These are phyloP conservation scores for Lasiurus borealis DNA, from an alignment of 2,113 vertebrate genomes.

Conservation along the genomic window DNA sequence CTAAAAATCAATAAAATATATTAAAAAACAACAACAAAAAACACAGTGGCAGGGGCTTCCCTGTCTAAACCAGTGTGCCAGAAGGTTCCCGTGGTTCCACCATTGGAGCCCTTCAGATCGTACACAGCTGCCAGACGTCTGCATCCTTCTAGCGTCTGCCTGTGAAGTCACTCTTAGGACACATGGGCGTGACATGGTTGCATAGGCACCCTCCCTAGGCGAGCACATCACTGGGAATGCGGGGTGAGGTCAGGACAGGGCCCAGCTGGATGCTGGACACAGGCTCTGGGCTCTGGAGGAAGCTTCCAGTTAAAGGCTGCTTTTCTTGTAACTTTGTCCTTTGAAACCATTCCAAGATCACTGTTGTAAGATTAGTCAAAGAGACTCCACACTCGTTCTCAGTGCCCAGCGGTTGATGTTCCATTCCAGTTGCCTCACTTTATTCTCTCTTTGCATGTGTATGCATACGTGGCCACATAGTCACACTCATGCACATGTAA, in stretches of 20 bases:
- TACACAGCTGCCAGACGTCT: too few species aligned
- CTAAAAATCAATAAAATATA: too few species aligned
- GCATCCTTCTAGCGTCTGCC: neutral
- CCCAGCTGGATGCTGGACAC: too few species aligned
- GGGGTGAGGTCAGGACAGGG: neutral
- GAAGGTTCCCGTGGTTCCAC: neutral
- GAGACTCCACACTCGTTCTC: neutral
- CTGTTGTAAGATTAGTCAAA: too few species aligned
- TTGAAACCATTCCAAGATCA: neutral
- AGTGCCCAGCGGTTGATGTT: neutral
- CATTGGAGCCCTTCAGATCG: neutral
- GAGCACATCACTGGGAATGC: neutral
- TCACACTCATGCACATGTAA: neutral
- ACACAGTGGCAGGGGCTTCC: neutral
- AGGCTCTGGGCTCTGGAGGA: neutral
- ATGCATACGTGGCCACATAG: too few species aligned
- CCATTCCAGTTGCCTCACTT: neutral
- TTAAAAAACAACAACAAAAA: too few species aligned
- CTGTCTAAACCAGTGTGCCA: neutral
- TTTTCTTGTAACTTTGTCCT: neutral
- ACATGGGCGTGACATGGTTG: neutral
- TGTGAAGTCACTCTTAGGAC: neutral
- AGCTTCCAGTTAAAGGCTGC: neutral
- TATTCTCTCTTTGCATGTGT: accelerated
- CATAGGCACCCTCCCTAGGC: neutral